A percentile compares a stretch with the other conserved stretches of the same genome.
Evolutionary conservation across 2,888 invertebrate genomes (phyloP).

Genomic region (Masnerella sp.): DNA sequence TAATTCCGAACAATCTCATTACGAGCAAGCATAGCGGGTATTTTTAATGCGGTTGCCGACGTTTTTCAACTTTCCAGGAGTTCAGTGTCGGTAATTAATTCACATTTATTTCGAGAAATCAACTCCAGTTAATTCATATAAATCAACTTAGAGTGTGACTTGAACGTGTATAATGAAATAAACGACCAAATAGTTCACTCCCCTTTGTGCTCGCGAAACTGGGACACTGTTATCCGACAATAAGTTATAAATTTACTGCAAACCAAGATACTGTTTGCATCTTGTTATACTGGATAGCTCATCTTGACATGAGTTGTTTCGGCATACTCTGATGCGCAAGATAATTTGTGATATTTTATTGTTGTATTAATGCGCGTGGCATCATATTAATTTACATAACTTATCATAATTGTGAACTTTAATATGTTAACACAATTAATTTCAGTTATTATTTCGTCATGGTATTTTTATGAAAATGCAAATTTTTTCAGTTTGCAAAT

Average conservation of each 20-base stretch:
- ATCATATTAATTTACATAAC: no score
- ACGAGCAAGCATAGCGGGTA: not conserved
- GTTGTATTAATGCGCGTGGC: constrained; percentile 5
- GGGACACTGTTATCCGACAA: constrained; percentile 49
- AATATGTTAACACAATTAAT: no score
- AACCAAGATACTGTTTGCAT: constrained; percentile 51
- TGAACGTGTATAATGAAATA: constrained; percentile 45
- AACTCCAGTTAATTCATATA: constrained; percentile 34
- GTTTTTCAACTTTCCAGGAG: not conserved
- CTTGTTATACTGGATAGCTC: constrained; percentile 46
- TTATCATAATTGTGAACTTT: no score
- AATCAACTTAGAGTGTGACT: constrained; percentile 41
- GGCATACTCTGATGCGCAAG: not conserved
- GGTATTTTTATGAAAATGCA: no score
- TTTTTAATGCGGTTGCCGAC: not conserved
- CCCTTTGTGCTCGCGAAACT: constrained; percentile 46
- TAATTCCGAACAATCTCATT: not conserved
- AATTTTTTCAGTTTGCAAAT: no score
- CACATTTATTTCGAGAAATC: constrained; percentile 25
- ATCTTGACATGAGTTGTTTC: constrained; percentile 34
- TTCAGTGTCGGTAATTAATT: constrained; percentile 17
- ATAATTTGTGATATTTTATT: constrained; percentile 40
- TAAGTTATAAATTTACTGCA: constrained; percentile 52
- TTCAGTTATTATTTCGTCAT: no score
- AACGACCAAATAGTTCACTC: constrained; percentile 49